Conservation (phyloP, 2,888 invertebrate species). For the Hemicrepidius hirtus region DNA sequence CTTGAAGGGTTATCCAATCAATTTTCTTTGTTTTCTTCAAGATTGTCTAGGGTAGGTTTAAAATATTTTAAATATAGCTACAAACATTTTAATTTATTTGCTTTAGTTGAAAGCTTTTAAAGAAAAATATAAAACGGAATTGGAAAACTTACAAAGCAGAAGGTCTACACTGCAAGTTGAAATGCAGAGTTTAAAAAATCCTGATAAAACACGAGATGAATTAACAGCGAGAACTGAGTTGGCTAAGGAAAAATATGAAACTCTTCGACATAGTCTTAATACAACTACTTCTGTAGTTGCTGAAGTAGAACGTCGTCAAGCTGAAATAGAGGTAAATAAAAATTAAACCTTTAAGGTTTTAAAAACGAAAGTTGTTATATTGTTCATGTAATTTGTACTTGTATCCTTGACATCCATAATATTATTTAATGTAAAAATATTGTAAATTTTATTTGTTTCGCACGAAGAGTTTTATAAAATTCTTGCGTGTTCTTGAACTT, state of each 20-base stretch:
- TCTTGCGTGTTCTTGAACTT: too few species aligned
- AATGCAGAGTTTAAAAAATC: constrained; percentile 40
- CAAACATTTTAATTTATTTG: neutral
- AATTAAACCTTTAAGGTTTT: too few species aligned
- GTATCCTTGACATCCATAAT: too few species aligned
- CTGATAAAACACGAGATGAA: constrained; percentile 51
- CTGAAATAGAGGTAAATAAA: constrained; percentile 54
- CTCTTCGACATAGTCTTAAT: constrained; percentile 50
- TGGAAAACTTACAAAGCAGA: constrained; percentile 49
- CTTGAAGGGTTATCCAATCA: constrained; percentile 34
- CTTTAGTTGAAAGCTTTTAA: constrained; percentile 38
- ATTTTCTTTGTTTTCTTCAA: constrained; percentile 19
- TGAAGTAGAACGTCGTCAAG: constrained; percentile 54
- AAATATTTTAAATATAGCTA: neutral
- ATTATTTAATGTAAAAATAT: too few species aligned
- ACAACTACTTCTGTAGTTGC: constrained; percentile 55
- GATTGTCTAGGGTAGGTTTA: constrained; percentile 37
- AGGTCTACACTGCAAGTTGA: constrained; percentile 40
- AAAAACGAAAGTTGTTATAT: too few species aligned
- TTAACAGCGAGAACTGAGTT: constrained; percentile 40
- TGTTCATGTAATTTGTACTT: too few species aligned
- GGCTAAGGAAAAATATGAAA: constrained; percentile 37
- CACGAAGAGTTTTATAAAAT: neutral
- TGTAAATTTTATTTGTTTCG: too few species aligned
- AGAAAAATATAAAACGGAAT: constrained; percentile 49